Percentiles rank a stretch among this genome's conserved stretches.
These are phyloP conservation scores for Aphodius granarius DNA, from an alignment of 2,888 invertebrate species.

Conservation along the genomic window DNA sequence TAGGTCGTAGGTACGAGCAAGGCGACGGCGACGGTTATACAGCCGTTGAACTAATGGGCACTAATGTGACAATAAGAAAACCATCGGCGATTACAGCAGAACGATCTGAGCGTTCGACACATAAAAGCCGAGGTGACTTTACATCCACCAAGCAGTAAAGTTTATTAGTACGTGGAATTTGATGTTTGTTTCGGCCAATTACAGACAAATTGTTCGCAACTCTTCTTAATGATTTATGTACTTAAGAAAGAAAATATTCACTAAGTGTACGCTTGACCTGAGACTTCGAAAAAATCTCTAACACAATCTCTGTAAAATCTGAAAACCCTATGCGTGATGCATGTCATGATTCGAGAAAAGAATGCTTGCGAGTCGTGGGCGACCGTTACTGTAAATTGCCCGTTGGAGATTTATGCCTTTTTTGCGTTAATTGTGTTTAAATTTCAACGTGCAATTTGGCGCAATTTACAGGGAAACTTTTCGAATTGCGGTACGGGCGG, in stretches of 20 bases:
- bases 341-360: neutral
- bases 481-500: neutral
- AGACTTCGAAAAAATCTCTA: too few relatives aligned
- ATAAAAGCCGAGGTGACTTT: neutral
- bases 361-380: neutral
- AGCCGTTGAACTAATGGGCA: neutral
- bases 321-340: neutral
- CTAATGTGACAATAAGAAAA: neutral
- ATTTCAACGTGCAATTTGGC: constrained; percentile 27
- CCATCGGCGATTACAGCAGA: neutral
- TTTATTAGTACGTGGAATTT: neutral
- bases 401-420: constrained; percentile 34
- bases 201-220: too few relatives aligned
- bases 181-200: too few relatives aligned
- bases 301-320: neutral
- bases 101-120: neutral
- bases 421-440: constrained; percentile 36
- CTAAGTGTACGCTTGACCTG: neutral
- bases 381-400: constrained; percentile 41
- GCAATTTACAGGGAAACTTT: neutral
- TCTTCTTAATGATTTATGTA: neutral
- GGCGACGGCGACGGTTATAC: neutral
- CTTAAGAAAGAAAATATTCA: neutral
- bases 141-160: neutral
- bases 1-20: neutral